Base-by-base conservation (phyloP, 2,113 vertebrate species). In the Aegithalos caudatus region DNA sequence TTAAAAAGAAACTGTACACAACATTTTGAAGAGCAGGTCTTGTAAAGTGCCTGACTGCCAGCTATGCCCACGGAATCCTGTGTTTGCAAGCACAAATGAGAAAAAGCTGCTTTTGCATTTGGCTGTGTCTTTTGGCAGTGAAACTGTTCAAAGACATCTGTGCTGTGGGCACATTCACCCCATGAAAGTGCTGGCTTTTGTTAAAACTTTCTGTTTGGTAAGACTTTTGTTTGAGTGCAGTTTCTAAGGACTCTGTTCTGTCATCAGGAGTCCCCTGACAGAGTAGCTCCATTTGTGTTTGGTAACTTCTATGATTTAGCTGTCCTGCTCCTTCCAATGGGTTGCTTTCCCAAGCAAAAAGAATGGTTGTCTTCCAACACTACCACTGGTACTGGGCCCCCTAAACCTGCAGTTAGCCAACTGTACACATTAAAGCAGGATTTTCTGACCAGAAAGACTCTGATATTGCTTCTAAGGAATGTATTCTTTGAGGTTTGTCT, bases 31-130 rank as follows among this genome's bases (percentile, higher is more conserved):
- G 66, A 74, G 25, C 7, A 67, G 44, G 7, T 27, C 58, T 72
- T 62, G 17, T 58, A 17, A 80, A 88, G 28, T 45, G 20, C 44
- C 44, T 81, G 65, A 10, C 20, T 65, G 72, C 44, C 64, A 86
- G 42, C 72, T 60, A 50, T 88, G 79, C 76, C 64, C 9, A 5
- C 64, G 88, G 79, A 91, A 77, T 73, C 64, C 40, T 44, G 53
- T 66, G 82, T 90, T 80, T 93, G 81, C 62, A 78, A 92, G 83
- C 53, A 82, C 0, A 4, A 73, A 50, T 85, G 87, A 82, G 66
- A 57, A 95, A 91, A 86, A 64, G 56, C 88, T 96, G 87, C 64
- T 94, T 60, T 95, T 88, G 67, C 64, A 67, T 67, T 88, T 92
- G 71, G 51, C 72, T 7, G 3, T 38, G 56, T 92, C 74, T 45